Base-by-base conservation (phyloP, 2,113 vertebrate species). In the Amia ocellicauda region DNA sequence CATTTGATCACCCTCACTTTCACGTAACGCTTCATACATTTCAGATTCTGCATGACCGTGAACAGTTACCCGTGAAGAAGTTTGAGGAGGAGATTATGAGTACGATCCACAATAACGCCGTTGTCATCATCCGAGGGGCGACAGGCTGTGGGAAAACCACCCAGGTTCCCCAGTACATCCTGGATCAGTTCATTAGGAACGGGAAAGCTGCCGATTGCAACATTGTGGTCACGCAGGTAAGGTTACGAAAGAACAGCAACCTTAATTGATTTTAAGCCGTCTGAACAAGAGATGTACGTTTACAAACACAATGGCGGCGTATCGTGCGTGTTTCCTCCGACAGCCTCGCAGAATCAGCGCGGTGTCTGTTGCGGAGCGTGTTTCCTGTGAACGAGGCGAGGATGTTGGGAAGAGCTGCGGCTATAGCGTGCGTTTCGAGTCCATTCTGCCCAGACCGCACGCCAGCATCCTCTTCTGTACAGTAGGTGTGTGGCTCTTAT, bases 71-170 rank as follows among this genome's bases (percentile, higher is more conserved):
- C 3, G 84, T 99, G 76, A 98, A 94, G 79, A 88, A 89, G 53
- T 99, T 99, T 75, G 87, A 98, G 79, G 58, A 68, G 42, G 90
- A 93, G 64, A 97, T 99, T 73, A 76, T 98, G 82, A 59, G 72
- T 0, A 78, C 91, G 1, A 27, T 98, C 36, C 72, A 64, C 60
- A 71, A 71, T 23, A 94, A 80, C 78, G 75, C 94, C 0, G 95
- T 98, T 66, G 91, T 98, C 40, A 92, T 99, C 60, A 96, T 99
- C 66, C 86, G 95, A 23, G 97, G 96, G 2, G 94, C 95, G 4
- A 99, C 97, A 0, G 97, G 97, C 51, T 99, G 97, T 74, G 97
- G 97, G 0, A 99, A 99, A 83, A 99, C 97, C 74, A 99, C 97
- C 0, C 97, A 99, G 66, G 96, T 99, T 14, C 96, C 97, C 1